phyloP scores from a whole-genome alignment of 2,797 vertebrate species.

The Gymnothorax javanicus region DNA sequence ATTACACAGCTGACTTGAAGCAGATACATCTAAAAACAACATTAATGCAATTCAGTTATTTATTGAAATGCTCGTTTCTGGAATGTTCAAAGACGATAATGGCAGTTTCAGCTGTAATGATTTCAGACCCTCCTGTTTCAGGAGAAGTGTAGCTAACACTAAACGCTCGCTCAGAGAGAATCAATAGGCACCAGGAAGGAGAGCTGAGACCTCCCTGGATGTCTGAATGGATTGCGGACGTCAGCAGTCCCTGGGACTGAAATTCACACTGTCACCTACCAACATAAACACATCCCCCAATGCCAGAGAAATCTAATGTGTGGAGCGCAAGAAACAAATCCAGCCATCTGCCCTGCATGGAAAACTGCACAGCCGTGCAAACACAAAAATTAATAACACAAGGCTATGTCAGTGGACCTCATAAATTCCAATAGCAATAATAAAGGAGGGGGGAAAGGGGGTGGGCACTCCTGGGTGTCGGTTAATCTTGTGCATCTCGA shows the following conservation, averaged over 20 bases:
- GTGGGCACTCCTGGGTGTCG: background rate
- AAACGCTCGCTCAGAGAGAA: background rate
- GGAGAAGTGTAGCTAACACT: background rate
- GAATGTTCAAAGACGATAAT: background rate
- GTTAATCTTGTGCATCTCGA: conserved; percentile 10
- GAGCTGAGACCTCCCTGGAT: background rate
- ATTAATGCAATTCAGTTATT: background rate
- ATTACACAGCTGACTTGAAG: background rate
- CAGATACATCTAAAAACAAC: background rate
- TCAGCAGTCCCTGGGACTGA: background rate
- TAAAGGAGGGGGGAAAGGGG: background rate
- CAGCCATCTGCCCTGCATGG: background rate
- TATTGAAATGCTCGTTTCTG: background rate
- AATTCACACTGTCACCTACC: background rate
- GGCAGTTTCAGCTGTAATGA: background rate
- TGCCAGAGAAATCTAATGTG: background rate
- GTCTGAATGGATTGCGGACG: background rate
- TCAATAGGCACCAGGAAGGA: background rate
- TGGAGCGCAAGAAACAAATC: background rate
- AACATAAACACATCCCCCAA: background rate
- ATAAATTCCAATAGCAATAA: conserved; percentile 1
- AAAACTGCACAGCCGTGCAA: background rate
- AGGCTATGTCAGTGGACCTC: background rate
- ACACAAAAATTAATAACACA: conserved; percentile 3
- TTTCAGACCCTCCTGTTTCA: conserved; percentile 3